Evolutionary conservation across 2,888 invertebrate species (phyloP).

Genomic region (Sussaba pulchella): DNA sequence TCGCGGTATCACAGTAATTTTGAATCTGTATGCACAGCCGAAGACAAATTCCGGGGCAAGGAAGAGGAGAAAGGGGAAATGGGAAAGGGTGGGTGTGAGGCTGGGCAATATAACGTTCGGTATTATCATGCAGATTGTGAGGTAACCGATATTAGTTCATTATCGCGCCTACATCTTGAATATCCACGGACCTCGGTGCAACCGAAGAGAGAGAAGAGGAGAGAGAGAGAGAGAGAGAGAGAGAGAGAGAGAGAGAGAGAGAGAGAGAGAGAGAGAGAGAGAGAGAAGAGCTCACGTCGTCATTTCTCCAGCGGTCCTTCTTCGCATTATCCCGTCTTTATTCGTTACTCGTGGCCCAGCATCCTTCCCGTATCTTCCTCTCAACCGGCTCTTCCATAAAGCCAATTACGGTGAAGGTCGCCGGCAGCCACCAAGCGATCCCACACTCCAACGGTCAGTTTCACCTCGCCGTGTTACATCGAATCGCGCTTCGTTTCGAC

Average conservation of each 20-base stretch:
- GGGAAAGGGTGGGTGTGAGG: too few species aligned
- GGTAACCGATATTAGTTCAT: constrained; percentile 83
- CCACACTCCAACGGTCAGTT: background rate
- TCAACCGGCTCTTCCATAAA: too few species aligned
- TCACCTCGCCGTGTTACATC: background rate
- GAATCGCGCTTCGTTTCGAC: constrained; percentile 37
- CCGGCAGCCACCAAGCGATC: background rate
- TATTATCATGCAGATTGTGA: constrained; percentile 84
- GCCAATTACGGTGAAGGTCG: background rate
- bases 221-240: too few species aligned
- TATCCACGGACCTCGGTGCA: constrained; percentile 65
- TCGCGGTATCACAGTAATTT: constrained; percentile 77
- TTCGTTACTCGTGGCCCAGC: background rate
- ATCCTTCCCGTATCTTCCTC: background rate
- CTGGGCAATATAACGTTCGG: constrained; percentile 75
- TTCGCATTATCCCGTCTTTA: constrained; percentile 11
- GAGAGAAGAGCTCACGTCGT: constrained; percentile 17
- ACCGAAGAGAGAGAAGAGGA: too few species aligned
- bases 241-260: too few species aligned
- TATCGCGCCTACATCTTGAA: constrained; percentile 81
- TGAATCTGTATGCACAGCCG: constrained; percentile 83
- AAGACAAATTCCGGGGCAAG: constrained; percentile 79
- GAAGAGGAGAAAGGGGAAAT: too few species aligned
- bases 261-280: too few species aligned
- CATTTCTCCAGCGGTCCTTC: background rate